A percentile compares a stretch with the other conserved stretches of the same genome.
Evolutionary conservation across 2,113 vertebrate genomes (phyloP).

Genomic region (Saccopteryx leptura): DNA sequence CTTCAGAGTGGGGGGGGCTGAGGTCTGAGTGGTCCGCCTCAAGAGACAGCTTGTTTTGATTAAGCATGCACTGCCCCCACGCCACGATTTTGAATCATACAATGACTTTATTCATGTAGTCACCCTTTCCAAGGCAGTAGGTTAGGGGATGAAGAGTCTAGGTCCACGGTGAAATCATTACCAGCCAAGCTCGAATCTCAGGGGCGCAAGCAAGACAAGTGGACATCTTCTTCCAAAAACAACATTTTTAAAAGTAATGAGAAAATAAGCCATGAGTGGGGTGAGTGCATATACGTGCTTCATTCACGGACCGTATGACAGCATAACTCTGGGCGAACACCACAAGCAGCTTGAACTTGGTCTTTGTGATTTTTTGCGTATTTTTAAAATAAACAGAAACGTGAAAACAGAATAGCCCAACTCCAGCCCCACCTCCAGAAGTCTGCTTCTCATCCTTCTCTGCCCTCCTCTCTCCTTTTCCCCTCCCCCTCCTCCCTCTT

Average conservation of each 20-base stretch:
- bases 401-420: not conserved
- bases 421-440: not conserved
- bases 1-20: not conserved
- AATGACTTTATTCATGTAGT: not conserved
- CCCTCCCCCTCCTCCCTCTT: fast-evolving
- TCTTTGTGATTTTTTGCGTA: slow-evolving; percentile 63
- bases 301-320: not conserved
- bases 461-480: not conserved
- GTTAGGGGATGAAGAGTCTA: fast-evolving
- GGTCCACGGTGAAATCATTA: slow-evolving; percentile 7
- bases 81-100: not conserved
- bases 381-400: slow-evolving; percentile 51
- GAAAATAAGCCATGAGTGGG: not conserved
- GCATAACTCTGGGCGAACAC: not conserved
- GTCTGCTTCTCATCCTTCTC: not conserved
- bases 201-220: not conserved
- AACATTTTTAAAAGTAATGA: slow-evolving; percentile 48
- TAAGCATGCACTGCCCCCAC: fast-evolving
- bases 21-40: not conserved
- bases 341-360: slow-evolving; percentile 54
- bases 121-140: not conserved
- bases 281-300: too few relatives aligned
- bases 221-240: not conserved
- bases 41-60: not conserved
- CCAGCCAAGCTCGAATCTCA: not conserved